phyloP scores from a whole-genome alignment of 2,113 vertebrate genomes.

The Petaurus breviceps region DNA sequence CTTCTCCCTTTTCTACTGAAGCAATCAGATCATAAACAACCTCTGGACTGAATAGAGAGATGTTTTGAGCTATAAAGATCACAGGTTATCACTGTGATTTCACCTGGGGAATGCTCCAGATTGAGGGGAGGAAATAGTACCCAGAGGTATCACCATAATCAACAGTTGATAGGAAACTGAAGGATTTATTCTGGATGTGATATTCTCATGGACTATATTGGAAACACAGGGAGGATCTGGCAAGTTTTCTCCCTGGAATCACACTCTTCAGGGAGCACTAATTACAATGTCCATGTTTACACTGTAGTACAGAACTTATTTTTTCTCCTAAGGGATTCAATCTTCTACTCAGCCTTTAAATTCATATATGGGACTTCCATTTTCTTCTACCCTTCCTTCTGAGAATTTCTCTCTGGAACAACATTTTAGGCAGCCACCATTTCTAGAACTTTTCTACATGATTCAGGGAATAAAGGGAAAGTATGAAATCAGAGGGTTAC shows the following conservation, averaged over 20 bases:
- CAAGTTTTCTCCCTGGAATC: slow-evolving; percentile 1
- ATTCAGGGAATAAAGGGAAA: not conserved
- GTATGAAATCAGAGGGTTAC: not conserved
- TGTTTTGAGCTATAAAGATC: not conserved
- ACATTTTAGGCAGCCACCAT: slow-evolving; percentile 1
- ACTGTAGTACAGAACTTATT: not conserved
- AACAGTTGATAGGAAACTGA: not conserved
- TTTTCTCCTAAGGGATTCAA: not conserved
- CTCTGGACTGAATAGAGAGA: not conserved
- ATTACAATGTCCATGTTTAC: not conserved
- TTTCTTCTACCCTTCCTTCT: not conserved
- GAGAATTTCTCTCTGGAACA: not conserved
- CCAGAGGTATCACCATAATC: not conserved
- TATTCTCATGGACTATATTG: not conserved
- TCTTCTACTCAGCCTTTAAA: not conserved
- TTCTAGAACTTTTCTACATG: slow-evolving; percentile 18
- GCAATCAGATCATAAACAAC: not conserved
- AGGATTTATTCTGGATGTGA: not conserved
- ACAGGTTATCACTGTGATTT: not conserved
- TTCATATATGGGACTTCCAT: not conserved
- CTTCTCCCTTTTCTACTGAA: not conserved
- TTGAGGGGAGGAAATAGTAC: not conserved
- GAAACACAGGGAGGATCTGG: not conserved
- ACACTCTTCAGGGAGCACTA: not conserved
- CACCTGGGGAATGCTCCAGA: not conserved